Conservation (phyloP, 2,113 vertebrate species). For the Noctilio leporinus region DNA sequence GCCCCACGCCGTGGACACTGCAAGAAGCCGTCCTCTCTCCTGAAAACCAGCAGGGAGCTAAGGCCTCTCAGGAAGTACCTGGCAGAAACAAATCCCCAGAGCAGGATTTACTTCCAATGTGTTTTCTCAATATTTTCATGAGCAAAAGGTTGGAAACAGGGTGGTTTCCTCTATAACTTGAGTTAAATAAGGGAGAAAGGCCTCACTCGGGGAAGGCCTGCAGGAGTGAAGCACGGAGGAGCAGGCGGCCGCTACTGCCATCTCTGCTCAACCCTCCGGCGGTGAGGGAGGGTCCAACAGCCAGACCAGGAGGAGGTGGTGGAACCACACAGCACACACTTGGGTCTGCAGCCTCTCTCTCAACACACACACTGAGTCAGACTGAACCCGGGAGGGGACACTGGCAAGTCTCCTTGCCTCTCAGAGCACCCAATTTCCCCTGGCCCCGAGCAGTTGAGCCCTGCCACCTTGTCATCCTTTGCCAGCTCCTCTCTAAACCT, state of each 20-base stretch:
- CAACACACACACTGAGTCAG: neutral
- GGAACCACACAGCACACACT: neutral
- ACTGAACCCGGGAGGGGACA: neutral
- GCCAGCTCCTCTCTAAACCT: neutral
- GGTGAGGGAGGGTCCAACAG: neutral
- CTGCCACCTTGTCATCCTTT: neutral
- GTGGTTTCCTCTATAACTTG: neutral
- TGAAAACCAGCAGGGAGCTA: neutral
- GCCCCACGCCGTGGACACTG: neutral
- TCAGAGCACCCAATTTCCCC: neutral
- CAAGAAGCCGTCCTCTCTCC: neutral
- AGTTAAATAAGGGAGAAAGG: neutral
- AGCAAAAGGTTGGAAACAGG: neutral
- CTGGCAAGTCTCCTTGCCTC: neutral
- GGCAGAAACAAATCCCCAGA: neutral
- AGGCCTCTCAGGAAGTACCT: neutral
- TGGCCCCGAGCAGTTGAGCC: neutral
- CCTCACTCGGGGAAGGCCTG: neutral
- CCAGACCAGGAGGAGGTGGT: neutral
- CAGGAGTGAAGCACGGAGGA: neutral
- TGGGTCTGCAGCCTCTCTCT: neutral
- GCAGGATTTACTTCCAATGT: neutral
- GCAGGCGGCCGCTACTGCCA: neutral
- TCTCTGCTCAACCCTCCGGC: neutral
- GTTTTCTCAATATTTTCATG: neutral